These are phyloP conservation scores for Bolborhynchus lineola DNA, from an alignment of 2,113 vertebrate species.

Conservation along the genomic window DNA sequence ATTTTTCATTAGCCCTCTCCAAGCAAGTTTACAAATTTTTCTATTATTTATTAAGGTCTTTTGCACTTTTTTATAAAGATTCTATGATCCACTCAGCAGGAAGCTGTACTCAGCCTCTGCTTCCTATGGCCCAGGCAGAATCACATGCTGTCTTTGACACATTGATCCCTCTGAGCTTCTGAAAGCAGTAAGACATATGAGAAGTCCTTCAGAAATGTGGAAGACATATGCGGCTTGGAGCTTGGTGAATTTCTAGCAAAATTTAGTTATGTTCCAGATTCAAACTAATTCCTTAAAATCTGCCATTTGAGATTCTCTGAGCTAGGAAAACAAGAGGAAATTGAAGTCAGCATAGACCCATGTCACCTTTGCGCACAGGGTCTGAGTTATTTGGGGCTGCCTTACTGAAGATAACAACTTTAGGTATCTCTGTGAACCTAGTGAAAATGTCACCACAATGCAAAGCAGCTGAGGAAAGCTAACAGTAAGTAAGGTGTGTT, in stretches of 20 bases:
- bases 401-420: background rate
- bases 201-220: background rate
- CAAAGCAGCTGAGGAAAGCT: conserved; percentile 16
- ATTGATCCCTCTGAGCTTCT: background rate
- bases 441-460: background rate
- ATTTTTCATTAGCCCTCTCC: background rate
- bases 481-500: background rate
- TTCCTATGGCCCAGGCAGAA: background rate
- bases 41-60: background rate
- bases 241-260: background rate
- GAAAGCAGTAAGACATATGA: conserved; percentile 10
- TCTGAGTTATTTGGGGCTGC: background rate
- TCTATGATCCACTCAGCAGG: background rate
- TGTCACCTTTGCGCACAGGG: background rate
- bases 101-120: background rate
- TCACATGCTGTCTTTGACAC: rapidly evolving
- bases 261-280: background rate
- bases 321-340: background rate
- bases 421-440: background rate
- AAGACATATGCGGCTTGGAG: background rate
- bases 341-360: background rate
- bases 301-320: background rate
- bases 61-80: background rate
- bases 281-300: background rate
- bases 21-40: background rate